phyloP scores from a whole-genome alignment of 2,797 vertebrate genomes.

The Oreortyx pictus region DNA sequence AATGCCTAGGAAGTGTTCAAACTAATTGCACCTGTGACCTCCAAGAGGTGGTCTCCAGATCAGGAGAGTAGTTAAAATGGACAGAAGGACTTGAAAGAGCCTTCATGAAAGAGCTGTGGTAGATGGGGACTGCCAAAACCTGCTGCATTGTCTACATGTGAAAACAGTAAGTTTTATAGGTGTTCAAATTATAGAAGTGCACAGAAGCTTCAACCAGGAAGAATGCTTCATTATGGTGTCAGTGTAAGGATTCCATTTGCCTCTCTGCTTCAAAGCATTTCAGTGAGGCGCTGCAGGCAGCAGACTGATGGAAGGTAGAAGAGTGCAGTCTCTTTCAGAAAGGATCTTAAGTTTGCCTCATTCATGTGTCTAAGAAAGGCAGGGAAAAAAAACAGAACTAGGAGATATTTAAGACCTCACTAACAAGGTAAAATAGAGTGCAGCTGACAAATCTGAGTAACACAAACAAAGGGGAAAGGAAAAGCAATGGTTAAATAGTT shows the following conservation, averaged over 20 bases:
- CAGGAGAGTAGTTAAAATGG: neutral
- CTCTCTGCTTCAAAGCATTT: neutral
- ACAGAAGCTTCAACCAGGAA: neutral
- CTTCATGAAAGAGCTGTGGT: neutral
- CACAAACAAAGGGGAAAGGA: neutral
- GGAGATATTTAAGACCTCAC: neutral
- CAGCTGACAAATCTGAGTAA: neutral
- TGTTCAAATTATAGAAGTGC: neutral
- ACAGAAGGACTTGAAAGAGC: neutral
- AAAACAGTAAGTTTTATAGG: neutral
- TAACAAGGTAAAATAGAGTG: neutral
- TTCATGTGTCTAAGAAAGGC: rapidly evolving
- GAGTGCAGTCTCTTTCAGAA: neutral
- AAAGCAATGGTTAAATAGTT: neutral
- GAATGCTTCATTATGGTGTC: neutral
- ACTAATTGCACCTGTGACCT: neutral
- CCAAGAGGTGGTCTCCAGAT: neutral
- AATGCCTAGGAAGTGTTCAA: neutral
- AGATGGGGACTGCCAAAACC: neutral
- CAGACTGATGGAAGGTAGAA: neutral
- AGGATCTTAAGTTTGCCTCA: neutral
- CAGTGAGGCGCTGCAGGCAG: neutral
- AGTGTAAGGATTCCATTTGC: neutral
- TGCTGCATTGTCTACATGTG: rapidly evolving
- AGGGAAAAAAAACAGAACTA: neutral